These are phyloP conservation scores for Pangasius mekongensis DNA, from an alignment of 2,797 vertebrate genomes.

Conservation along the genomic window DNA sequence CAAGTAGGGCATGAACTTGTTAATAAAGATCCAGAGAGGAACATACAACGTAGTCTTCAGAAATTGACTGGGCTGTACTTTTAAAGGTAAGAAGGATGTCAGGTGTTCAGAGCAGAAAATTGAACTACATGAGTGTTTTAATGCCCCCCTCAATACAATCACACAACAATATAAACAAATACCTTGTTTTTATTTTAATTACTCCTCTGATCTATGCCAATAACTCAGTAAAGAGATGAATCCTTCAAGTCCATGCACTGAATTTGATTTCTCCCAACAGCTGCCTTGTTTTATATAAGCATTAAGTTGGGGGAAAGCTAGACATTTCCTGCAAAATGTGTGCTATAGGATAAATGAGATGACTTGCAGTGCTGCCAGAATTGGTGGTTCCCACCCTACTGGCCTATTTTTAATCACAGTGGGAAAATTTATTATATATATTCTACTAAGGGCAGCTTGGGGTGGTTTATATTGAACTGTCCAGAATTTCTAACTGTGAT, in stretches of 20 bases:
- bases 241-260: constrained; percentile 62
- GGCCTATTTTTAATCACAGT: constrained; percentile 21
- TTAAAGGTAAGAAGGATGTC: neutral
- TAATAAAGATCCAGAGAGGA: no score
- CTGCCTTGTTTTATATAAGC: constrained; percentile 89
- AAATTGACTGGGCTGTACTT: neutral
- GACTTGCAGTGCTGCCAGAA: constrained; percentile 20
- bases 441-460: neutral
- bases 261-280: constrained; percentile 87
- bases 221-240: neutral
- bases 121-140: neutral
- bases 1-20: neutral
- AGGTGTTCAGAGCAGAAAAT: neutral
- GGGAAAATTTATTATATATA: neutral
- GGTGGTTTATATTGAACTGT: constrained; percentile 17
- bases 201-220: neutral
- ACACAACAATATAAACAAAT: neutral
- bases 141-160: neutral
- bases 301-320: constrained; percentile 83
- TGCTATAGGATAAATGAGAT: constrained; percentile 58
- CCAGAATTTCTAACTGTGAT: neutral
- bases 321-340: constrained; percentile 88
- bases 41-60: neutral
- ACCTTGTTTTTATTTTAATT: neutral
- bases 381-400: constrained; percentile 21